These are phyloP conservation scores for Drosophila tanythrix DNA, from an alignment of 2,888 invertebrate species.

Conservation along the genomic window DNA sequence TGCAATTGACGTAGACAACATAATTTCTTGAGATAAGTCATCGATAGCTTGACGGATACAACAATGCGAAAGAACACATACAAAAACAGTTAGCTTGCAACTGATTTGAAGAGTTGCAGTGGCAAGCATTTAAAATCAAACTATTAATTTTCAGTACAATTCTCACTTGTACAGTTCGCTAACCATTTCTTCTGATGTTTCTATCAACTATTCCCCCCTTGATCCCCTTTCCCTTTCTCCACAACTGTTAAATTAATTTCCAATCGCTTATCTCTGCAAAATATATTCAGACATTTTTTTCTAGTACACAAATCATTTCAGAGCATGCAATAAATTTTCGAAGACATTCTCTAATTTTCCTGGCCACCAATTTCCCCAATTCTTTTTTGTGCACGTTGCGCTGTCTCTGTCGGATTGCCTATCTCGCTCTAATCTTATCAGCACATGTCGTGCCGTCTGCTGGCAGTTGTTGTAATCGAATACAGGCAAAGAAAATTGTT, in stretches of 20 bases:
- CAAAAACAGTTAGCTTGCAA: neutral
- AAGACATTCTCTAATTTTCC: conserved; percentile 46
- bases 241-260: neutral
- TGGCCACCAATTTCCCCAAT: conserved; percentile 16
- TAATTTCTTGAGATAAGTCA: conserved; percentile 67
- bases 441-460: conserved; percentile 27
- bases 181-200: neutral
- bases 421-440: conserved; percentile 67
- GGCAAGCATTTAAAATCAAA: neutral
- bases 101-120: neutral
- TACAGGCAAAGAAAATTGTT: conserved; percentile 48
- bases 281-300: conserved; percentile 5
- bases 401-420: conserved; percentile 35
- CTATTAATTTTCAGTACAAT: neutral
- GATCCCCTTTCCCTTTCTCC: neutral
- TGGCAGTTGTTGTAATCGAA: conserved; percentile 67
- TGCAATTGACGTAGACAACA: conserved; percentile 70
- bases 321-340: conserved; percentile 50
- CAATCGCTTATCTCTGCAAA: conserved; percentile 4
- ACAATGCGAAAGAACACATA: neutral
- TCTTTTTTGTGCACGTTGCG: conserved; percentile 3
- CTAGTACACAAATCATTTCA: conserved; percentile 33
- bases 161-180: neutral
- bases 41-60: conserved; percentile 27
- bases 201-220: neutral